Percentiles rank a stretch among this genome's conserved stretches.
Evolutionary conservation across 1,140 invertebrate species (phyloP).

Genomic region (Drosophila persimilis): DNA sequence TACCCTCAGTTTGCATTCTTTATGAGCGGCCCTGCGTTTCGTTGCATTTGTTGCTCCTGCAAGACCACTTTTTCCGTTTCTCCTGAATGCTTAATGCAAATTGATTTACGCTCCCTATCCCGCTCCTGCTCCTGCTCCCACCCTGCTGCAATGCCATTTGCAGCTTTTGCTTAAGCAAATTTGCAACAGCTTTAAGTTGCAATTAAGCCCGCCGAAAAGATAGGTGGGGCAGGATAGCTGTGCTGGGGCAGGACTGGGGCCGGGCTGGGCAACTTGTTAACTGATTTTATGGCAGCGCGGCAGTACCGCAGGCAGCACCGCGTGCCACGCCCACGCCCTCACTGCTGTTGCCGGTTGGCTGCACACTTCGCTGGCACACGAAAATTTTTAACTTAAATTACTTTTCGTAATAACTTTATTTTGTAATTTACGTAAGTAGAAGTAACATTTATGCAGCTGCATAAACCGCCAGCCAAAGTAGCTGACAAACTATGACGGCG

Average conservation of each 20-base stretch:
- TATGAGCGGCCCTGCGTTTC: slow-evolving; percentile 39
- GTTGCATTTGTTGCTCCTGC: background rate
- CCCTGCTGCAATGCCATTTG: slow-evolving; percentile 2
- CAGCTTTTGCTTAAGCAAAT: slow-evolving; percentile 48
- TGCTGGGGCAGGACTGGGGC: background rate
- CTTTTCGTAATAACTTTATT: slow-evolving; percentile 81
- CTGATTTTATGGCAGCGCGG: slow-evolving; percentile 60
- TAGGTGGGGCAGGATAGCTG: too few relatives aligned
- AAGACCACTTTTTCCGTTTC: slow-evolving; percentile 23
- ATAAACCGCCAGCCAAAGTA: slow-evolving; percentile 73
- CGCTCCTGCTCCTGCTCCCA: background rate
- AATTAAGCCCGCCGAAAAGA: slow-evolving; percentile 45
- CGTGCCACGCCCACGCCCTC: slow-evolving; percentile 41
- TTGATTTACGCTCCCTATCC: slow-evolving; percentile 50
- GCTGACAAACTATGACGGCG: slow-evolving; percentile 78
- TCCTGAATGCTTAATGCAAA: slow-evolving; percentile 61
- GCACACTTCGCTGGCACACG: slow-evolving; percentile 72
- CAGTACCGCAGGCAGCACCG: slow-evolving; percentile 34
- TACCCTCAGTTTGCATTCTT: slow-evolving; percentile 64
- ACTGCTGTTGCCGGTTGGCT: slow-evolving; percentile 66
- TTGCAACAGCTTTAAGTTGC: slow-evolving; percentile 62
- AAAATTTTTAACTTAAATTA: slow-evolving; percentile 81
- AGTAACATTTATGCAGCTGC: slow-evolving; percentile 81
- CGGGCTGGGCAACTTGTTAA: slow-evolving; percentile 64
- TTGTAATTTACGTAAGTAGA: slow-evolving; percentile 82